Base-by-base conservation (phyloP, 2,888 invertebrate genomes). In the Drosophila prostipennis region DNA sequence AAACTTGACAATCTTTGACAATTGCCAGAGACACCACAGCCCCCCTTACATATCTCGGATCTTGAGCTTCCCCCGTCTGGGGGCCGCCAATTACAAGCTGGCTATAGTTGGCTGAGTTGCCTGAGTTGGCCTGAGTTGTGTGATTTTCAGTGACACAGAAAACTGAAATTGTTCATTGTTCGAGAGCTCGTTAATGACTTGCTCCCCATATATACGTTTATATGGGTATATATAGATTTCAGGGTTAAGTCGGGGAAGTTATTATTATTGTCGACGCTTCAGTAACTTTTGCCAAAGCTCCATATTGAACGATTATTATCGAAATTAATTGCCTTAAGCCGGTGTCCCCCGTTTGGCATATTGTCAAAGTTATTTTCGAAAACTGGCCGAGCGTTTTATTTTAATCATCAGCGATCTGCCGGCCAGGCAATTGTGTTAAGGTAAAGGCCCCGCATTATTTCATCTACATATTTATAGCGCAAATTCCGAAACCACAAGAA, bases 131-230 rank as follows among this genome's bases (percentile, higher is more conserved):
- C 43, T 14, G 52, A 40, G 65, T 67, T 90, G 89, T 90, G 90
- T 90, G 91, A 90, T 89, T 90, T 89, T 85, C 89, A 81, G 89
- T 90, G 90, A 91, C 90, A 90, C 89, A 90, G 90, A 90, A 71
- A 90, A 90, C 89, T 83, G 89, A 90, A 87, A 90, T 90, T 90
- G 90, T 90, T 87, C 89, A 89, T 89, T 89, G 87, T 89, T 83
- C 77, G 61, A 65, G 65, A 65, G 65, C 65, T 74, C 76, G 73
- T 60, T 77, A 81, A 82, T 78, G 77, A 82, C 70, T 79, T 75
- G 78, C 76, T 77, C 70, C 71, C 76, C 77, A 68, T 72, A 58
- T 63, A 42, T 42, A 42, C 48, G 43, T 69, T 42, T 52, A 67
- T 54, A 54, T 45, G 19, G 14, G 23, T 69, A 69, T 63, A 61